Evolutionary conservation across 2,113 vertebrate species (phyloP), one percentile per base, ranked within the genome.

Genomic region (Heptranchias perlo): DNA sequence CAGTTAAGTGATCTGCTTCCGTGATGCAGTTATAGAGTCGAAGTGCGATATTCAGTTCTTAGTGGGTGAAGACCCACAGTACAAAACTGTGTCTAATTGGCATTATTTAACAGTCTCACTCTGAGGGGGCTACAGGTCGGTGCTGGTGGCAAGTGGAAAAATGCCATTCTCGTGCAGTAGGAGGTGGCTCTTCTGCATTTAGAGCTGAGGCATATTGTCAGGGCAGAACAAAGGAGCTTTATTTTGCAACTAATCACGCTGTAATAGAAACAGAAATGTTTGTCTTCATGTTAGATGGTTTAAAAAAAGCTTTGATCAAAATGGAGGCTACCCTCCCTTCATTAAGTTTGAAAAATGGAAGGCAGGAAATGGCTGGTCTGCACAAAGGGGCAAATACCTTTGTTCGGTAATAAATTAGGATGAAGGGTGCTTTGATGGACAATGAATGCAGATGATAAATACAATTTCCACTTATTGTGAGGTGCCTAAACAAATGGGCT

Each of bases 361-460:
- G 54, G 35, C 89, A 92, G 89, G n/a, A 39, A 39, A 93, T 64
- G 35, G 13, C 86, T 35, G 14, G 86, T 31, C 49, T 54, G 23
- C 25, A 31, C 10, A 25, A 54, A 25, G 86, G 52, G 11, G 10
- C 49, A 52, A 52, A 25, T 8, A 52, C 23, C 25, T 4, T 91
- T 92, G 35, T 23, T 89, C 35, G 5, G 89, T 92, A 16, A 62
- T 62, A 93, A 93, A 64, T 64, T 62, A 93, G 89, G 86, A 93
- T 82, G 47, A 82, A 82, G 39, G 0, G 3, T 64, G 58, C 89
- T 39, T 93, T 93, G 35, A 39, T 35, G 6, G n/a, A 64, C 58
- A 39, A 23, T 62, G 18, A 93, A 64, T 39, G 35, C 18, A 39
- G 21, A 7, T n/a, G 58, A 58, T n/a, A 92, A 93, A 21, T 62